Percentiles rank a stretch among this genome's conserved stretches.
These are phyloP conservation scores for Mythimna vitellina DNA, from an alignment of 2,888 invertebrate species.

Conservation along the genomic window DNA sequence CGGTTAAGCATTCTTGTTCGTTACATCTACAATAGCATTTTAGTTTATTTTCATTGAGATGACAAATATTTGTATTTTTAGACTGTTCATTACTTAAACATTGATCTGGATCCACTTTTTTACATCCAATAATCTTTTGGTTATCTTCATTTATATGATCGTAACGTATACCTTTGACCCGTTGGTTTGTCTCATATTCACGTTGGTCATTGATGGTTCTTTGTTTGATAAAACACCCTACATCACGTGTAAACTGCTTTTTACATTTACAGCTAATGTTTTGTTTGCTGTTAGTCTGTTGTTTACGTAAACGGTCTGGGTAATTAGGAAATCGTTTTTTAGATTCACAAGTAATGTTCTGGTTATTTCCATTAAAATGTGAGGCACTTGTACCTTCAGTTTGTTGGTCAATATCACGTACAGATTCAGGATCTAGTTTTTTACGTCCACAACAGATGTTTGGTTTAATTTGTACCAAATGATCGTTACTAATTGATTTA, in stretches of 20 bases:
- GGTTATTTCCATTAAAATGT: not conserved
- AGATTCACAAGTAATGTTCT: not conserved
- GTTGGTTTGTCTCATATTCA: not conserved
- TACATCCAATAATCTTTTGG: not conserved
- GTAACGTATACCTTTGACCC: not conserved
- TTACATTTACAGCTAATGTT: not conserved
- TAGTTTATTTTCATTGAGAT: too few relatives aligned
- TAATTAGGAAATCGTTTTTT: not conserved
- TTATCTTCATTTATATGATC: not conserved
- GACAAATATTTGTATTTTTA: not conserved
- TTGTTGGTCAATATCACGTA: not conserved
- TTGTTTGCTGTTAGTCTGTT: not conserved
- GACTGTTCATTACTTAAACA: not conserved
- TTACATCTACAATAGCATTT: too few relatives aligned
- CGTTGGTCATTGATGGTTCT: not conserved
- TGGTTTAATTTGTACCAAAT: slow-evolving; percentile 6
- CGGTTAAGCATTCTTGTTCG: too few relatives aligned
- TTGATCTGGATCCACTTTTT: not conserved
- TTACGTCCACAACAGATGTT: not conserved
- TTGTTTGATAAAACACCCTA: not conserved
- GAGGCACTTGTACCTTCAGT: not conserved
- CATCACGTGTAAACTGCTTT: not conserved
- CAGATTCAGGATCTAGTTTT: not conserved
- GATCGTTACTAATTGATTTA: not conserved
- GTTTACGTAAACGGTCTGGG: not conserved